Conservation (phyloP, 2,888 invertebrate genomes). For the Sturmia bella region DNA sequence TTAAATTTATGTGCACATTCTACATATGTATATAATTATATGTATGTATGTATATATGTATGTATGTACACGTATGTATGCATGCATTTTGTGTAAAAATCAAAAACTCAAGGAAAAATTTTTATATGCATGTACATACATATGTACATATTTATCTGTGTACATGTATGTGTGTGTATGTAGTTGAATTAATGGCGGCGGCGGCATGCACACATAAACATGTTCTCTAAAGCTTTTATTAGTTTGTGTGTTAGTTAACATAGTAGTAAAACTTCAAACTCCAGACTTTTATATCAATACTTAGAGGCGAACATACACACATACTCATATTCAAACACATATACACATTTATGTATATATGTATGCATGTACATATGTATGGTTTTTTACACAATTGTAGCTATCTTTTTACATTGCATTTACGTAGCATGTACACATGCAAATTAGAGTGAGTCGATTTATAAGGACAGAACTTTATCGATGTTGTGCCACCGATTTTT, state of each 20-base stretch:
- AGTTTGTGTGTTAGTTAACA: conserved; percentile 43
- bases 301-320: background rate
- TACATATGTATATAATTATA: background rate
- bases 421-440: too few relatives aligned
- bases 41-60: background rate
- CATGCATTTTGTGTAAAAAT: conserved; percentile 4
- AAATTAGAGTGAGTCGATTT: too few relatives aligned
- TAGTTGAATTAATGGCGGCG: conserved; percentile 58
- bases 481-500: too few relatives aligned
- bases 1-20: too few relatives aligned
- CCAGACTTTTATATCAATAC: conserved; percentile 35
- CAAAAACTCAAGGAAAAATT: conserved; percentile 27
- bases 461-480: too few relatives aligned
- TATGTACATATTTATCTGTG: background rate
- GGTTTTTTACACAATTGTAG: too few relatives aligned
- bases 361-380: too few relatives aligned
- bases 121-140: background rate
- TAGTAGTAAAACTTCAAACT: conserved; percentile 47
- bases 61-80: background rate
- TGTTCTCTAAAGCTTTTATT: conserved; percentile 26
- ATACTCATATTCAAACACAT: too few relatives aligned
- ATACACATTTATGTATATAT: too few relatives aligned
- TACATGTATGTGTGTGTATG: background rate
- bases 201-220: conserved; percentile 16
- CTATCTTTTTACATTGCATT: too few relatives aligned